Base-by-base conservation (phyloP, 2,797 vertebrate genomes). In the Chanos chanos region DNA sequence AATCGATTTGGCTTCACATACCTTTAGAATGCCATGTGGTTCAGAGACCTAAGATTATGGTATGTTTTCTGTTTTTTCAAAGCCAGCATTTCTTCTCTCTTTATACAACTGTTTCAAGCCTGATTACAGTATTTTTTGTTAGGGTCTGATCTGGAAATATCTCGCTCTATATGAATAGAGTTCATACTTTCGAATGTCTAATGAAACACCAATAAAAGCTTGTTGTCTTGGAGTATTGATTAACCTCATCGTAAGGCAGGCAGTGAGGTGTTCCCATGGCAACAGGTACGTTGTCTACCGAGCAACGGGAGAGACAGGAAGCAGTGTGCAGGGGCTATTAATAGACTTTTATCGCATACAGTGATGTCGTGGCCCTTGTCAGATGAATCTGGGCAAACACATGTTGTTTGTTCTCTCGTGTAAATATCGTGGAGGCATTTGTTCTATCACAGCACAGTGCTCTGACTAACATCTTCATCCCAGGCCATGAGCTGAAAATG, bases 271-370 rank as follows among this genome's bases (percentile, higher is more conserved):
- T 89, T 82, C 69, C 85, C 83, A 87, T 86, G 66, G 89, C 83
- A 86, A 90, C 87, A 81, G 79, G 85, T 88, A 79, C 70, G 76
- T 84, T 74, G 80, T 77, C 80, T 71, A 77, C 80, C 7, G 73
- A 80, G 73, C 75, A 75, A 70, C 68, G 10, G 71, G 58, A 71
- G 66, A 44, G 50, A 60, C 64, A 75, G 80, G 78, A 79, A 78
- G 78, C 72, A 57, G 64, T 44, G 69, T 64, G 53, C 40, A 10
- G 39, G 31, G 55, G 77, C 88, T 90, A 88, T 89, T 88, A 87
- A 87, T 89, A 89, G 85, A 82, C 72, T 77, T 74, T 69, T 74
- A 83, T 80, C 73, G 68, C 77, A 63, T 79, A 70, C 55, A 5
- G 67, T 6, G 59, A 76, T 81, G 76, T 76, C 68, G 40, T 65